Evolutionary conservation across 1,140 invertebrate species (phyloP).

Genomic region (Lanistes nyassanus): DNA sequence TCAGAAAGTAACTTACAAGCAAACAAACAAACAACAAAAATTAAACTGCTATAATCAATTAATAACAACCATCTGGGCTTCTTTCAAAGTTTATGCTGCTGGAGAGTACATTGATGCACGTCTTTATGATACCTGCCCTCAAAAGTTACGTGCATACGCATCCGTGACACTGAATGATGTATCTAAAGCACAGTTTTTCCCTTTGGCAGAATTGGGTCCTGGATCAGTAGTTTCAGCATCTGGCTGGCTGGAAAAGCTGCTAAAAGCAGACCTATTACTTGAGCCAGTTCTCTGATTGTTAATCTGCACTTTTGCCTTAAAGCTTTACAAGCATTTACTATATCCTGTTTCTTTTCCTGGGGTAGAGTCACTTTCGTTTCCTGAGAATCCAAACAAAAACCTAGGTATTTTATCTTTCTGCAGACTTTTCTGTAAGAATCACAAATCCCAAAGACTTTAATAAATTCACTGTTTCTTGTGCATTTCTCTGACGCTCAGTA

Average conservation of each 20-base stretch:
- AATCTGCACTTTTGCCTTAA: too few relatives aligned
- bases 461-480: conserved; percentile 16
- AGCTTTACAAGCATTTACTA: too few relatives aligned
- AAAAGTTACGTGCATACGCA: too few relatives aligned
- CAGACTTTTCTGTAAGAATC: conserved; percentile 18
- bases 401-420: too few relatives aligned
- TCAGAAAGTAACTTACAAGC: too few relatives aligned
- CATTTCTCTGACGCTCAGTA: conserved; percentile 30
- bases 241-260: not conserved
- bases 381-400: not conserved
- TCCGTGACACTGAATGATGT: too few relatives aligned
- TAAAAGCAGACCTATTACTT: not conserved
- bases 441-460: conserved; percentile 33
- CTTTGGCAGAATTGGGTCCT: not conserved
- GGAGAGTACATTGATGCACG: not conserved
- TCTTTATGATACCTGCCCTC: too few relatives aligned
- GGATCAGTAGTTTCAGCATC: not conserved
- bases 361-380: not conserved
- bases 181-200: not conserved
- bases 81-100: not conserved
- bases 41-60: too few relatives aligned
- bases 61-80: too few relatives aligned
- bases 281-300: too few relatives aligned
- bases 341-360: not conserved
- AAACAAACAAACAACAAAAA: too few relatives aligned